These are phyloP conservation scores for Spea hammondii DNA, from an alignment of 2,797 vertebrate species.

Conservation along the genomic window DNA sequence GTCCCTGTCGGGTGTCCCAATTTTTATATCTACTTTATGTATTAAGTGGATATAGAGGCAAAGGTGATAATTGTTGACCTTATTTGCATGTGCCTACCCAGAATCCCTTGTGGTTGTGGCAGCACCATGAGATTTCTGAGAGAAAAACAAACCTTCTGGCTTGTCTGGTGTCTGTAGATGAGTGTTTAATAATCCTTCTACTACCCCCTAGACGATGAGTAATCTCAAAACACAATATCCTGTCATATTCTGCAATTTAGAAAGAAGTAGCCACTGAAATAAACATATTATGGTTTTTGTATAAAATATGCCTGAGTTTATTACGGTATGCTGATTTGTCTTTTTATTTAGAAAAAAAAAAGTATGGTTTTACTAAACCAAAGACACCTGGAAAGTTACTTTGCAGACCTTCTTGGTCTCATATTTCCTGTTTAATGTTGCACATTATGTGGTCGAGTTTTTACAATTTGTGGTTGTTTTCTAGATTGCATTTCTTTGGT, in stretches of 20 bases:
- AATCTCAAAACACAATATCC: slow-evolving; percentile 2
- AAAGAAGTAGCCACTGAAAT: slow-evolving; percentile 4
- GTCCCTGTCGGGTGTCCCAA: too few species aligned
- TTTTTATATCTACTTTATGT: too few species aligned
- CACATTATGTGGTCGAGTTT: slow-evolving; percentile 57
- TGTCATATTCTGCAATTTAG: not conserved
- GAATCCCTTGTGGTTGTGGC: too few species aligned
- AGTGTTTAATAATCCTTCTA: too few species aligned
- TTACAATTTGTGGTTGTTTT: slow-evolving; percentile 62
- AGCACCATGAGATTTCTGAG: too few species aligned
- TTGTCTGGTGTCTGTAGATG: too few species aligned
- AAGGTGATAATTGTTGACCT: too few species aligned
- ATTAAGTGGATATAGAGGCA: too few species aligned
- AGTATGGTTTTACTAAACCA: slow-evolving; percentile 59
- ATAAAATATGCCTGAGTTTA: slow-evolving; percentile 15
- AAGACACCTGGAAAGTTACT: slow-evolving; percentile 61
- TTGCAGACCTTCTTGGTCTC: slow-evolving; percentile 54
- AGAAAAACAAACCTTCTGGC: too few species aligned
- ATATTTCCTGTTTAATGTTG: slow-evolving; percentile 61
- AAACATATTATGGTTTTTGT: slow-evolving; percentile 3
- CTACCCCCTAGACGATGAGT: not conserved
- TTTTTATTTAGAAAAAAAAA: slow-evolving; percentile 4
- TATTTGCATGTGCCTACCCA: too few species aligned
- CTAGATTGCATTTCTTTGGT: slow-evolving; percentile 62
- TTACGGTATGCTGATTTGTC: slow-evolving; percentile 4